Base-by-base conservation (phyloP, 2,113 vertebrate species). In the Arothron firmamentum region DNA sequence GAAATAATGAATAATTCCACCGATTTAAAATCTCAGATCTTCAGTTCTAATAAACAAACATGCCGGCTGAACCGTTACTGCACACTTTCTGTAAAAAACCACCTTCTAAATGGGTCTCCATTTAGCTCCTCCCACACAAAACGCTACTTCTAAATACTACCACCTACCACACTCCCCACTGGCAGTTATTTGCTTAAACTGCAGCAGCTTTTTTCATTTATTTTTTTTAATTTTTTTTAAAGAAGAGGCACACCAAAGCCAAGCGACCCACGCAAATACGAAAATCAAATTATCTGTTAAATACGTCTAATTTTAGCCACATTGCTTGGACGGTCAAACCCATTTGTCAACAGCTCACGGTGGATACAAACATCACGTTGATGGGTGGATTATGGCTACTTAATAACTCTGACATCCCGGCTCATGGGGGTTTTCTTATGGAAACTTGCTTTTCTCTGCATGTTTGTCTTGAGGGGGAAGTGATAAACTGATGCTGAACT, bases 371-470 rank as follows among this genome's bases (percentile, higher is more conserved):
- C 15, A 62, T 56, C 53, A 42, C 17, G 54, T 6, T 25, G 62
- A 56, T 21, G 48, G 34, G 38, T 23, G 70, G 70, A 69, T 77
- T 65, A 53, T 43, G 20, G 52, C 47, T 58, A 53, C 65, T 43
- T 66, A 51, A 65, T 70, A 59, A 56, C 12, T 16, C 41, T n/a
- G 46, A 49, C 66, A 55, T 42, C 48, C 52, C 52, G 43, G 56
- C 56, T 61, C 13, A 19, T 9, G n/a, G n/a, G 25, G 59, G 16
- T 48, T 48, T 48, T 66, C 25, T 45, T 45, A 59, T 38, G 56
- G 51, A 59, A 23, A 62, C 50, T 17, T 47, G 25, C 25, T 10
- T 4, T 17, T 45, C 10, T 14, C 43, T 17, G 11, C 43, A 17
- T 21, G 15, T 1, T 52, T 46, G 38, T 59, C 18, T 21, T 8